phyloP scores from a whole-genome alignment of 2,797 vertebrate species.

The Todus mexicanus region DNA sequence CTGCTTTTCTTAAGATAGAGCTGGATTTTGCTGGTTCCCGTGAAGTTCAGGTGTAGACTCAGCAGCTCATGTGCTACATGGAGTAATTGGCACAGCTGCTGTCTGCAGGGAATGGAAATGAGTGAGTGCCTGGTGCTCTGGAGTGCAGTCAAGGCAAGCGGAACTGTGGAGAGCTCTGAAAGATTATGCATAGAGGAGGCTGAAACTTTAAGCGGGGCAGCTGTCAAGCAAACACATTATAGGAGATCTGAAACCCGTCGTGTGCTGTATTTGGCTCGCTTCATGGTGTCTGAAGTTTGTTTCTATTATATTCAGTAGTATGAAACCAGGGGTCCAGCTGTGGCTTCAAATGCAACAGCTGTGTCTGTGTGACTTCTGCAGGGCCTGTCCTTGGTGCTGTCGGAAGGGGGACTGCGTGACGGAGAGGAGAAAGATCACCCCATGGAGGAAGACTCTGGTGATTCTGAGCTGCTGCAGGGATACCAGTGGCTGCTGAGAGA shows the following conservation, averaged over 20 bases:
- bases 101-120: background rate
- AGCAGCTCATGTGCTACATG: background rate
- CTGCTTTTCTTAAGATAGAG: background rate
- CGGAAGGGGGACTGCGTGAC: slow-evolving; percentile 87
- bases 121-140: background rate
- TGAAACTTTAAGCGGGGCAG: background rate
- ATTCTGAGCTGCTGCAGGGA: slow-evolving; percentile 84
- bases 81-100: background rate
- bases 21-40: background rate
- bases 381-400: slow-evolving; percentile 94
- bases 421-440: slow-evolving; percentile 91
- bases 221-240: background rate
- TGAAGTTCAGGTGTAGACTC: background rate
- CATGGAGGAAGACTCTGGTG: slow-evolving; percentile 89
- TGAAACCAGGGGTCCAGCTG: background rate
- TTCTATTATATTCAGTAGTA: background rate
- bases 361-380: background rate
- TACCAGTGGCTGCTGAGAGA: slow-evolving; percentile 97
- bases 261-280: background rate
- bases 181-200: background rate
- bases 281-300: background rate
- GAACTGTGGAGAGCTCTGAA: background rate
- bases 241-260: background rate
- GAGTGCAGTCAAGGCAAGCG: background rate
- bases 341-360: background rate